Evolutionary conservation across 2,888 invertebrate species (phyloP), one percentile per base, ranked within the genome.

Genomic region (Lasioglossum villosulum): DNA sequence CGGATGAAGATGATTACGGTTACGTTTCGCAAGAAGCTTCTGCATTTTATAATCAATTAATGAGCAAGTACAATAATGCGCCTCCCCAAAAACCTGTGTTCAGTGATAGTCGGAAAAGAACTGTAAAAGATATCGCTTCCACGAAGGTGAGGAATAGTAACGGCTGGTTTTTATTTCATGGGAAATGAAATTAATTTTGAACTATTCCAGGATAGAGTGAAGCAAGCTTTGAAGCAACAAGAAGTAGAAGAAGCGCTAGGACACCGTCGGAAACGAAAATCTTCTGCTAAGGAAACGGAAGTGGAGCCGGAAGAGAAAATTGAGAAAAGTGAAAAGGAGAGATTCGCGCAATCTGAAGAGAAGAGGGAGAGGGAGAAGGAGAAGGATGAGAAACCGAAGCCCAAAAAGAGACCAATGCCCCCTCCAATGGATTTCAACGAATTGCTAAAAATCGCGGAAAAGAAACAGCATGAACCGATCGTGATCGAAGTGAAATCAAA

Each of bases 1-100:
- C 98, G 0, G 98, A 98, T 92, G 98, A 98, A 93, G 98, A 98
- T 95, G 98, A 98, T 93, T 98, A 98, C 93, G 98, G 98, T 0
- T 98, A 98, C 93, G 98, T 97, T 63, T 98, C 98, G 0, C 97
- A 97, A 91, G 97, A 97, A 94, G 97, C 98, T 1, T 97, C 97
- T 70, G 97, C 97, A 45, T 96, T 97, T 91, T 98, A 98, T 94
- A 97, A 97, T 89, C 98, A 98, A 95, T 97, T 98, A 96, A 97
- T 98, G 96, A 97, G 97, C 90, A 98, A 98, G 94, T 98, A 98
- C 90, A 97, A 96, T 91, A 96, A 96, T 93, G 95, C 97, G 92
- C 97, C 97, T 23, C 97, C 97, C 72, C 97, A 97, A 90, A 97
- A 97, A 1, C 97, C 97, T 88, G 72, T 92, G 56, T 97, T 97